Conservation (phyloP, 2,113 vertebrate species). For the Ailuropoda melanoleuca region DNA sequence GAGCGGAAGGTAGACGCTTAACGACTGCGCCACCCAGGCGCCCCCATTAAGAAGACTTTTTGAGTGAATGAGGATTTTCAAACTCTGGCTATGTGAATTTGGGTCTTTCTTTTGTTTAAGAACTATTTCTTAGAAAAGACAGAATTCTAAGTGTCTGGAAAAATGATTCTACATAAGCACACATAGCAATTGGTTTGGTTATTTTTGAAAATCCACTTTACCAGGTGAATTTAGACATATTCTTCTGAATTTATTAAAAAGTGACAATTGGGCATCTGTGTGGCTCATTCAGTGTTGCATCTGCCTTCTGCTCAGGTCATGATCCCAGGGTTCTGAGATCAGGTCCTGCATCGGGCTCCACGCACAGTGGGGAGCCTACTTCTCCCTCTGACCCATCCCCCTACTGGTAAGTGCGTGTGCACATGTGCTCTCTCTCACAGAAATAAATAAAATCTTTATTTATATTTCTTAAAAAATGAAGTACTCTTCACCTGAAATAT, state of each 20-base stretch:
- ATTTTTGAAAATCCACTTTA: conserved; percentile 16
- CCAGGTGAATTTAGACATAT: conserved; percentile 20
- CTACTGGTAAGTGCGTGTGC: too few relatives aligned
- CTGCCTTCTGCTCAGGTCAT: too few relatives aligned
- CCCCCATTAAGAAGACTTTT: not conserved
- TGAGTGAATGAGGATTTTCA: not conserved
- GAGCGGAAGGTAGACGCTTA: too few relatives aligned
- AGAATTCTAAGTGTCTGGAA: not conserved
- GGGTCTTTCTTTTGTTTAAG: not conserved
- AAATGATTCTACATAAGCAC: not conserved
- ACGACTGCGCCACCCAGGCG: too few relatives aligned
- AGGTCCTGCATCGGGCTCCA: too few relatives aligned
- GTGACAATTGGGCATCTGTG: not conserved
- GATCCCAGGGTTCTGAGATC: too few relatives aligned
- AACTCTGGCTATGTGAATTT: not conserved
- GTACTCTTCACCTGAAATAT: not conserved
- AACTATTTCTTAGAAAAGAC: conserved; percentile 20
- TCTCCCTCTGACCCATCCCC: too few relatives aligned
- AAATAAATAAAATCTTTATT: too few relatives aligned
- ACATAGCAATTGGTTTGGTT: not conserved
- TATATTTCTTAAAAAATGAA: not conserved
- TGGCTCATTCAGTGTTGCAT: too few relatives aligned
- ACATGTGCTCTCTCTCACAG: too few relatives aligned
- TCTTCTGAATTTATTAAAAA: not conserved
- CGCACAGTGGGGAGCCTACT: too few relatives aligned